Conservation (phyloP, 2,888 invertebrate genomes). For the Agrotis ipsilon region DNA sequence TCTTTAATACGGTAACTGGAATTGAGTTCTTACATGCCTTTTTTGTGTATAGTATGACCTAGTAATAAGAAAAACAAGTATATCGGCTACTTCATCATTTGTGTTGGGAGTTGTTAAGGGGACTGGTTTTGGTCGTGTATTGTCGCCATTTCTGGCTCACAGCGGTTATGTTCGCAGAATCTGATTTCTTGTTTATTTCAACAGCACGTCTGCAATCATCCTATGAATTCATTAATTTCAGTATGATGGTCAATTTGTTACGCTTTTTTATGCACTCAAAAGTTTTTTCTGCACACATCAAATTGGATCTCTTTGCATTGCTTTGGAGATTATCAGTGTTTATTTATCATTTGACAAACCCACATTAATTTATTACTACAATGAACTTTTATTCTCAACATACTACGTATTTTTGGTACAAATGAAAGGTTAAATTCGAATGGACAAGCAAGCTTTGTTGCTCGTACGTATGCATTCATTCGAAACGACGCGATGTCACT, state of each 20-base stretch:
- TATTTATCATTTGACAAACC: neutral
- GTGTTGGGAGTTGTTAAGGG: conserved; percentile 20
- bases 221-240: conserved; percentile 14
- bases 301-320: neutral
- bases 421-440: conserved; percentile 44
- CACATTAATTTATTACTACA: conserved; percentile 9
- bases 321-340: neutral
- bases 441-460: conserved; percentile 36
- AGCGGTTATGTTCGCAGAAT: conserved; percentile 48
- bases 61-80: conserved; percentile 47
- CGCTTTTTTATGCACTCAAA: too few relatives aligned
- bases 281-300: neutral
- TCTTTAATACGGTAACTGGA: conserved; percentile 20
- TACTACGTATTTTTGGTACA: conserved; percentile 13
- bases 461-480: conserved; percentile 48
- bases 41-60: conserved; percentile 44
- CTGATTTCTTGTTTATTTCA: conserved; percentile 29
- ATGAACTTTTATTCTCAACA: conserved; percentile 6
- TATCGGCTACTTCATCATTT: conserved; percentile 46
- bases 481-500: conserved; percentile 48
- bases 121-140: conserved; percentile 29
- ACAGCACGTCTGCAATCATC: conserved; percentile 23
- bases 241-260: neutral
- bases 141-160: conserved; percentile 46
- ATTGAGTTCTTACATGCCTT: conserved; percentile 31